Base-by-base conservation (phyloP, 2,797 vertebrate genomes). In the Ceyx erithaca region DNA sequence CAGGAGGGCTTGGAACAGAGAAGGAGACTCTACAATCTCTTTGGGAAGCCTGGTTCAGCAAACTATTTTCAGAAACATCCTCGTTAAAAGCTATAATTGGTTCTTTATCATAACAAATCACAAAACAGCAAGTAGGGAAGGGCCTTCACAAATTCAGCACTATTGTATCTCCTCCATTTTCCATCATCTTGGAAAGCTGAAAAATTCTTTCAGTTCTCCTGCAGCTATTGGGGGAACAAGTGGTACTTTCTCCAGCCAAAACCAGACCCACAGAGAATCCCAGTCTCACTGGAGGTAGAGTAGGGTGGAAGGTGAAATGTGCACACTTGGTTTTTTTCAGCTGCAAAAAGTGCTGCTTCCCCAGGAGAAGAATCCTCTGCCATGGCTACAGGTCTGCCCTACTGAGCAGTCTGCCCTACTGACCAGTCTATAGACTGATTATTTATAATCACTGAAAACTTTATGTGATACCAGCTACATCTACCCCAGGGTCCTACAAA, bases 251-350 rank as follows among this genome's bases (percentile, higher is more conserved):
- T 20, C 14, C 35, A 61, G 33, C 7, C 3, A 4, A 72, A 61
- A 66, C 3, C 18, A 63, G 45, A 13, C n/a, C 18, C 0, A 1
- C 15, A 22, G 35, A 31, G 35, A 81, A 43, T 22, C 80, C 59
- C 17, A 0, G 0, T 25, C 6, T 13, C 52, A 41, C 33, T 7
- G 0, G 1, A 2, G 5, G n/a, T 4, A 26, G 73, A 7, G 23
- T 1, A 51, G 61, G 21, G 21, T 26, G 75, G 52, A 46, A 76
- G 10, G 12, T 9, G 31, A 23, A 63, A 4, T 6, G 3, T 2
- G 4, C n/a, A 37, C 41, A 12, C 4, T 55, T 55, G 20, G 20
- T 7, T 3, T 35, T 49, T 62, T 86, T 28, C 35, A 76, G 37
- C 16, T 48, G 22, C 31, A 57, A 8, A 33, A 72, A 63, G 3